These are phyloP conservation scores for Boulengerochromis microlepis DNA, from an alignment of 2,113 vertebrate genomes.

Conservation along the genomic window DNA sequence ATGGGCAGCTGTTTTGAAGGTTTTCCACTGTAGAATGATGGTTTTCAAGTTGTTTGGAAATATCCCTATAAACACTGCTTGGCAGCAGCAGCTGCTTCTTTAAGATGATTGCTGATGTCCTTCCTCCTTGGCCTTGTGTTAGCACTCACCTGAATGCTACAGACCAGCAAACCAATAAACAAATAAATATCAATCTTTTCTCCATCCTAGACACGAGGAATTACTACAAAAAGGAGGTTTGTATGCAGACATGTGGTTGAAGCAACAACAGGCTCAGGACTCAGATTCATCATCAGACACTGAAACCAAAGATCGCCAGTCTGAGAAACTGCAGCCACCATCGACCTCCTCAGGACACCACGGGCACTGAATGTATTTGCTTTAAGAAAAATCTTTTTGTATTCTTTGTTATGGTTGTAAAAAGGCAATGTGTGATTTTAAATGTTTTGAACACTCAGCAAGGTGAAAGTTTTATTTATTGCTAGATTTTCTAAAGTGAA, in stretches of 20 bases:
- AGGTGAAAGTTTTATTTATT: background rate
- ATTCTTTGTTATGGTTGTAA: background rate
- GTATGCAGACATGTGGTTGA: background rate
- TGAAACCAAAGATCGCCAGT: conserved; percentile 65
- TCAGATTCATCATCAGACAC: conserved; percentile 68
- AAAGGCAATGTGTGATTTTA: background rate
- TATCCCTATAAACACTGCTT: no score
- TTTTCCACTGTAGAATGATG: no score
- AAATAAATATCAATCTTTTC: background rate
- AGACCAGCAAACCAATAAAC: no score
- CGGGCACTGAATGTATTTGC: conserved; percentile 33
- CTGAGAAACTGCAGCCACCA: conserved; percentile 77
- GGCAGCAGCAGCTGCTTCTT: no score
- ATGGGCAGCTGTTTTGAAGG: no score
- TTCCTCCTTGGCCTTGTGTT: no score
- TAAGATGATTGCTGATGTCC: no score
- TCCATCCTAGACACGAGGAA: background rate
- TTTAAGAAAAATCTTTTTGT: background rate
- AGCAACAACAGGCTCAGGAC: conserved; percentile 57
- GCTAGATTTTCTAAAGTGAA: background rate
- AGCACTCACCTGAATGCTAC: no score
- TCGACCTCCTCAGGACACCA: conserved; percentile 26
- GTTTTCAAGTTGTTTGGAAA: no score
- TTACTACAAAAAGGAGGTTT: background rate
- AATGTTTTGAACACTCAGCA: background rate